Conservation (phyloP, 2,113 vertebrate genomes). For the Ciconia boyciana region DNA sequence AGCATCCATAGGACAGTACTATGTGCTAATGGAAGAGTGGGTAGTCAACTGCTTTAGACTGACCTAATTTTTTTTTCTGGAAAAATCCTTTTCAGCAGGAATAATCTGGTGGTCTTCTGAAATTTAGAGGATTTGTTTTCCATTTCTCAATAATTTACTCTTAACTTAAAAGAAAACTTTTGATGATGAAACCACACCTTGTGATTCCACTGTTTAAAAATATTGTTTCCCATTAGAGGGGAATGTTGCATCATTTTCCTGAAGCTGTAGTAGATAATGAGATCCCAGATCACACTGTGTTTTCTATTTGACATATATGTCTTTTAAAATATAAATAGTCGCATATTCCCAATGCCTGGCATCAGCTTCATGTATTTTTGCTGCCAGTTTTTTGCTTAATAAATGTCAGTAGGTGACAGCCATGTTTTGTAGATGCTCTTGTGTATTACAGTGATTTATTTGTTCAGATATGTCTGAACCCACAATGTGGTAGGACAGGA, state of each 20-base stretch:
- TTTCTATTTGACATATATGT: not conserved
- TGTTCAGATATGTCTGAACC: not conserved
- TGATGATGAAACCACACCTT: not conserved
- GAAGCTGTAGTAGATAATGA: not conserved
- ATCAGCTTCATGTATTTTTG: not conserved
- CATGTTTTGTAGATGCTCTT: not conserved
- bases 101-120: not conserved
- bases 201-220: not conserved
- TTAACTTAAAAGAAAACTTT: not conserved
- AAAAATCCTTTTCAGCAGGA: not conserved
- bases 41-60: not conserved
- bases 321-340: not conserved
- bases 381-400: conserved; percentile 13
- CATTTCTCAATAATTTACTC: not conserved
- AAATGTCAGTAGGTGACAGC: not conserved
- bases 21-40: not conserved
- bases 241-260: not conserved
- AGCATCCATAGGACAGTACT: not conserved
- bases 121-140: not conserved
- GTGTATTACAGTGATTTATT: not conserved
- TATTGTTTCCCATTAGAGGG: not conserved
- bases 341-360: not conserved
- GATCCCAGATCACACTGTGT: not conserved
- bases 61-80: not conserved
- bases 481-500: not conserved